Base-by-base conservation (phyloP, 2,113 vertebrate genomes). In the Mixornis gularis region DNA sequence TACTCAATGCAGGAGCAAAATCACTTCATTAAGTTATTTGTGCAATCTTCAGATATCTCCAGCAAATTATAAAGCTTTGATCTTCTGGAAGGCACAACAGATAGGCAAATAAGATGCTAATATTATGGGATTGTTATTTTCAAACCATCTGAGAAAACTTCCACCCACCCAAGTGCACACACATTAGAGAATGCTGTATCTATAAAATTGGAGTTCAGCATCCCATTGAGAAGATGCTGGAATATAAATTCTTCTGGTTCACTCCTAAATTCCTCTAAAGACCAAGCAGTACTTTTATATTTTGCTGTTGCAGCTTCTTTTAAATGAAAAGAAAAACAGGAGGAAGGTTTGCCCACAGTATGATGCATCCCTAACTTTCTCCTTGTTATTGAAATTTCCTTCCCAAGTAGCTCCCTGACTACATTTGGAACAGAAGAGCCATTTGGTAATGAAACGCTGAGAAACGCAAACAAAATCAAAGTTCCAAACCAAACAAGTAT, bases 51-150 rank as follows among this genome's bases (percentile, higher is more conserved):
- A 63, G 40, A 44, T 83, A 80, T 90, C 65, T 83, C 48, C 44
- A 83, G 80, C 18, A 73, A 80, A 83, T 88, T 71, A 52, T 13
- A 74, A 78, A 86, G 52, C 46, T 94, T 92, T 93, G 85, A 87
- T 93, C 58, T 53, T 79, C 46, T 53, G 29, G 38, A 92, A 78
- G 88, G 30, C 65, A 68, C 48, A 92, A 70, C 40, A 86, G 85
- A 87, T 48, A 87, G 71, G 86, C 55, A n/a, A 89, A 71, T 36
- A 63, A n/a, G 64, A 70, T 79, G 60, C n/a, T 76, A 60, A 51
- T 68, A 81, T 59, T 52, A 30, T 49, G 86, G 17, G 56, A 76
- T 26, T 77, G 82, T 53, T 90, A 27, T 83, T 86, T 83, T 78
- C 18, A 81, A 90, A 56, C 12, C 41, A 22, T 63, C 56, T 70